Evolutionary conservation across 1,140 invertebrate species (phyloP).

Genomic region (Idris sp.): DNA sequence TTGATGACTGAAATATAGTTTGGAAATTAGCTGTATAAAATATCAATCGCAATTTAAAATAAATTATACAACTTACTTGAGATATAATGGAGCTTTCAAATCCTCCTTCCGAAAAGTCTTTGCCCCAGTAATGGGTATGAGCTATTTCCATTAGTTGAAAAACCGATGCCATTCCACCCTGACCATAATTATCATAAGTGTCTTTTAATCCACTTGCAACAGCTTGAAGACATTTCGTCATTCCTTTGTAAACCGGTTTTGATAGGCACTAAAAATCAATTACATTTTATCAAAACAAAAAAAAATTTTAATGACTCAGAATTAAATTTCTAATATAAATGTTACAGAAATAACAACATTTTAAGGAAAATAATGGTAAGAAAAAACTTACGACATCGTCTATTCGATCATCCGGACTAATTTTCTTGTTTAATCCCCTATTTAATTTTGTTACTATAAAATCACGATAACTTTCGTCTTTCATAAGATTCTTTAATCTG

Average conservation of each 20-base stretch:
- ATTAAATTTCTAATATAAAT: too few species aligned
- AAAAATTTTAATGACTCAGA: too few species aligned
- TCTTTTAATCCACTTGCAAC: conserved; percentile 93
- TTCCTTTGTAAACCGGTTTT: conserved; percentile 96
- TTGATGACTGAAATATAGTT: conserved; percentile 79
- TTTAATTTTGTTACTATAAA: conserved; percentile 97
- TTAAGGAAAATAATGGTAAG: too few species aligned
- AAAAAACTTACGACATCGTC: conserved; percentile 95
- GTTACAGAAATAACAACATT: too few species aligned
- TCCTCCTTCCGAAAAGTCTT: conserved; percentile 84
- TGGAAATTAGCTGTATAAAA: too few species aligned
- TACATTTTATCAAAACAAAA: too few species aligned
- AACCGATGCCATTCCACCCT: conserved; percentile 97
- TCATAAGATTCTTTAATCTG: conserved; percentile 97
- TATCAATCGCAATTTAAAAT: too few species aligned
- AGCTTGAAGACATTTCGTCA: conserved; percentile 94
- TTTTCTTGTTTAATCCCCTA: conserved; percentile 94
- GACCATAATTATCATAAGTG: conserved; percentile 94
- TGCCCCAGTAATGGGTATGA: conserved; percentile 98
- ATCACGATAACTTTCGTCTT: conserved; percentile 98
- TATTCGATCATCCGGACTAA: conserved; percentile 96
- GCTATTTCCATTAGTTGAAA: conserved; percentile 98
- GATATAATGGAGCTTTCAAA: conserved; percentile 78
- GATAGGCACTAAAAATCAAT: conserved; percentile 84
- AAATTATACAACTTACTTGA: conserved; percentile 71